A percentile compares a stretch with the other conserved stretches of the same genome.
These are phyloP conservation scores for Temnothorax nylanderi DNA, from an alignment of 1,140 invertebrate species.

Conservation along the genomic window DNA sequence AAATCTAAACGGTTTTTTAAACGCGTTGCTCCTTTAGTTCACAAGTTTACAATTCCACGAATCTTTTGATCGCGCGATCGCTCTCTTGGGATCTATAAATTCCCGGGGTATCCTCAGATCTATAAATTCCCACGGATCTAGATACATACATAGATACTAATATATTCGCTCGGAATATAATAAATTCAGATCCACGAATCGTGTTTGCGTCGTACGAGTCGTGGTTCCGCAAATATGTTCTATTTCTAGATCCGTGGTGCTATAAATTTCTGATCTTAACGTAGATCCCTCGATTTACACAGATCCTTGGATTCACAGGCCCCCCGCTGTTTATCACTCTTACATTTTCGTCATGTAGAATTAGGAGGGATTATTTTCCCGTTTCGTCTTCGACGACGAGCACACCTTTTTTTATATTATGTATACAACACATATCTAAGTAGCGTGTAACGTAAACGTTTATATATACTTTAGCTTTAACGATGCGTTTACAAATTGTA, in stretches of 20 bases:
- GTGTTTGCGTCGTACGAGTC: background rate
- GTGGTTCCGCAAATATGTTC: background rate
- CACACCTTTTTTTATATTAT: conserved; percentile 49
- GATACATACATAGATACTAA: background rate
- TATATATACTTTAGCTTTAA: conserved; percentile 21
- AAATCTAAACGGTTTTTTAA: background rate
- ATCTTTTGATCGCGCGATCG: background rate
- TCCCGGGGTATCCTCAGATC: background rate
- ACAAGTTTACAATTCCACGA: background rate
- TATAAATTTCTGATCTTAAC: conserved; percentile 6
- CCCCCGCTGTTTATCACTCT: conserved; percentile 23
- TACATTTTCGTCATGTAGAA: conserved; percentile 49
- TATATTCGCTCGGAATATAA: background rate
- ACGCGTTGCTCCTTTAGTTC: background rate
- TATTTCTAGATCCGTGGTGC: background rate
- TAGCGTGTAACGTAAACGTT: conserved; percentile 39
- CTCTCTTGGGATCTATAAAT: background rate
- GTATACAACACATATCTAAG: conserved; percentile 43
- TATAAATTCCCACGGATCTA: background rate
- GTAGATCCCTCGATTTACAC: background rate
- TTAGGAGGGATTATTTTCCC: conserved; percentile 26
- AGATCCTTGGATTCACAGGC: conserved; percentile 25
- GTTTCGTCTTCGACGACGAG: conserved; percentile 26
- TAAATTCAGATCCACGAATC: background rate
- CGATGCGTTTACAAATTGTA: conserved; percentile 32